phyloP scores from a whole-genome alignment of 2,797 vertebrate species.

The Hephaestus fuliginosus region DNA sequence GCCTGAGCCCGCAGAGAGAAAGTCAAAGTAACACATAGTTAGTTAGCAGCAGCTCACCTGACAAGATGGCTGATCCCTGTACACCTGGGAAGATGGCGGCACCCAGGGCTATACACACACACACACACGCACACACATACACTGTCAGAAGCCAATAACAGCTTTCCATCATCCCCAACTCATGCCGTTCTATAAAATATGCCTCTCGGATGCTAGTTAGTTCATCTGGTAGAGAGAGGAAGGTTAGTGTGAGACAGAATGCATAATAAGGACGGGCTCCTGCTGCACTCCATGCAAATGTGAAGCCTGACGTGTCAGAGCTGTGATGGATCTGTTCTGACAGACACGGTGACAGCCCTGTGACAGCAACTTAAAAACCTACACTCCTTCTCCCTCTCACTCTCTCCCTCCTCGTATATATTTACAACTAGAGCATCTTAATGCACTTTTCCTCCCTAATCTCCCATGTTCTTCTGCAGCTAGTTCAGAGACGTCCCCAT shows the following conservation, averaged over 20 bases:
- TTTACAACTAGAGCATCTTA: slow-evolving; percentile 78
- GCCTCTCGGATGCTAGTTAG: slow-evolving; percentile 74
- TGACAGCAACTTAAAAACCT: slow-evolving; percentile 84
- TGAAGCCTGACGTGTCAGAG: slow-evolving; percentile 80
- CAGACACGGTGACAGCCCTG: slow-evolving; percentile 84
- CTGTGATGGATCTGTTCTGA: slow-evolving; percentile 87
- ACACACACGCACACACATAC: slow-evolving; percentile 26
- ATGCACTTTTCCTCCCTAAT: slow-evolving; percentile 79
- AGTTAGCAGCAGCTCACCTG: slow-evolving; percentile 66
- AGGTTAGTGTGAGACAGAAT: slow-evolving; percentile 79
- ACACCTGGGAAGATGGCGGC: slow-evolving; percentile 77
- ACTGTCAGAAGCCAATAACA: slow-evolving; percentile 59
- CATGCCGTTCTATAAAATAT: slow-evolving; percentile 67
- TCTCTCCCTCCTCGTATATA: slow-evolving; percentile 67
- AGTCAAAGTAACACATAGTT: slow-evolving; percentile 47
- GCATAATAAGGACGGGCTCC: slow-evolving; percentile 76
- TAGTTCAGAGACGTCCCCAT: slow-evolving; percentile 64
- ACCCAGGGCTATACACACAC: neutral
- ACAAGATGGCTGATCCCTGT: slow-evolving; percentile 71
- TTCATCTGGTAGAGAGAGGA: slow-evolving; percentile 60
- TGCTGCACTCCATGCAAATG: slow-evolving; percentile 85
- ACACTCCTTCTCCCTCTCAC: slow-evolving; percentile 59
- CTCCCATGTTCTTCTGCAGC: slow-evolving; percentile 66
- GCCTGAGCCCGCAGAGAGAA: slow-evolving; percentile 51
- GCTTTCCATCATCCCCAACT: slow-evolving; percentile 71